Evolutionary conservation across 2,888 invertebrate genomes (phyloP).

Genomic region (Crocallis elinguaria): DNA sequence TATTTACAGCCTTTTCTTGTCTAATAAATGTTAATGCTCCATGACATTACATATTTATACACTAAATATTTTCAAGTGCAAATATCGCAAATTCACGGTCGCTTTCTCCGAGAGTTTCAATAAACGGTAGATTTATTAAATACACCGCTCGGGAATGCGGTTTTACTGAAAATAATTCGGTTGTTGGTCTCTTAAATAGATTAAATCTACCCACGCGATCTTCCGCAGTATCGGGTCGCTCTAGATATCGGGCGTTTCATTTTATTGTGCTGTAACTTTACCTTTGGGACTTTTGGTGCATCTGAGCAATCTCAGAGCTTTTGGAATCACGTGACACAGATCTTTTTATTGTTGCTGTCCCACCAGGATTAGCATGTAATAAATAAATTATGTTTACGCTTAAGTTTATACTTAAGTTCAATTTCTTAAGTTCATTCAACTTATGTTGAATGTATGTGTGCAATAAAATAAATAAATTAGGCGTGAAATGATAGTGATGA

Average conservation of each 20-base stretch:
- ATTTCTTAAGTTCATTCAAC: no score
- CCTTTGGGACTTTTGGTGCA: background rate
- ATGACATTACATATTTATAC: no score
- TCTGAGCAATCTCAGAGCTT: background rate
- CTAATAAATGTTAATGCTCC: no score
- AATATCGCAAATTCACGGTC: conserved; percentile 30
- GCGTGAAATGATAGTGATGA: no score
- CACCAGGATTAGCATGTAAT: background rate
- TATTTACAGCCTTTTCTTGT: no score
- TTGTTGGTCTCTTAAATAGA: conserved; percentile 41
- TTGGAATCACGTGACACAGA: background rate
- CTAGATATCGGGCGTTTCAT: conserved; percentile 15
- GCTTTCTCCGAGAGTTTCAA: conserved; percentile 26
- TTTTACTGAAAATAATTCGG: conserved; percentile 45
- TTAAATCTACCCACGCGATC: conserved; percentile 28
- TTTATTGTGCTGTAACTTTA: conserved; percentile 16
- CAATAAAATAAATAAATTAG: no score
- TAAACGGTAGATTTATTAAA: conserved; percentile 38
- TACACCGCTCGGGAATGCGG: conserved; percentile 44
- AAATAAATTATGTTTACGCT: no score
- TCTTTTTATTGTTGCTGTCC: background rate
- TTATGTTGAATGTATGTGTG: no score
- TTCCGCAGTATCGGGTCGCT: background rate
- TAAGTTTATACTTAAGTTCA: no score
- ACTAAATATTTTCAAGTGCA: no score